Evolutionary conservation across 2,888 invertebrate genomes (phyloP).

Genomic region (Apamea monoglypha): DNA sequence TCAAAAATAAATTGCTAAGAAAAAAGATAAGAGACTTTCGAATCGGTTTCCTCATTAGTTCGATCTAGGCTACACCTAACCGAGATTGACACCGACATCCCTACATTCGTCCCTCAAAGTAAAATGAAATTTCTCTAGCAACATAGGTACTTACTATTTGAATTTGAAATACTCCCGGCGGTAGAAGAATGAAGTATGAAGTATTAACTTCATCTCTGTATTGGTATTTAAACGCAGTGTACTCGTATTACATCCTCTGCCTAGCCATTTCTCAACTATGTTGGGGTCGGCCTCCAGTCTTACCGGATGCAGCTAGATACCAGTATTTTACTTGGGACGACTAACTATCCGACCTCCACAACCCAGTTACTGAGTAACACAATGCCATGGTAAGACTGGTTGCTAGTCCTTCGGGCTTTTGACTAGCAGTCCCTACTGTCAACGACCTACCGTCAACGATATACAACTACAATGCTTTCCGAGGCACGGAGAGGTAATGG

Average conservation of each 20-base stretch:
- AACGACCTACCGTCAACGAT: neutral
- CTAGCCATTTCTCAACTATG: neutral
- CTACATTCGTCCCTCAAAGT: neutral
- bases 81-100: conserved; percentile 20
- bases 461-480: neutral
- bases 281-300: neutral
- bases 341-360: neutral
- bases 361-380: neutral
- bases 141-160: neutral
- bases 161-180: neutral
- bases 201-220: conserved; percentile 3
- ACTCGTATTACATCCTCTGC: neutral
- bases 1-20: neutral
- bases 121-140: conserved; percentile 3
- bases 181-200: too few species aligned
- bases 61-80: conserved; percentile 1
- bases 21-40: neutral
- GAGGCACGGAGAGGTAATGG: neutral
- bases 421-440: neutral
- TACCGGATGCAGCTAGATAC: neutral
- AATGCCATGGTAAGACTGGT: neutral
- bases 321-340: neutral
- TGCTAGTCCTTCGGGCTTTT: neutral
- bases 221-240: neutral
- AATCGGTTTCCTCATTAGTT: neutral